Conservation (phyloP, 1,140 invertebrate species). For the Aphelinus certus region DNA sequence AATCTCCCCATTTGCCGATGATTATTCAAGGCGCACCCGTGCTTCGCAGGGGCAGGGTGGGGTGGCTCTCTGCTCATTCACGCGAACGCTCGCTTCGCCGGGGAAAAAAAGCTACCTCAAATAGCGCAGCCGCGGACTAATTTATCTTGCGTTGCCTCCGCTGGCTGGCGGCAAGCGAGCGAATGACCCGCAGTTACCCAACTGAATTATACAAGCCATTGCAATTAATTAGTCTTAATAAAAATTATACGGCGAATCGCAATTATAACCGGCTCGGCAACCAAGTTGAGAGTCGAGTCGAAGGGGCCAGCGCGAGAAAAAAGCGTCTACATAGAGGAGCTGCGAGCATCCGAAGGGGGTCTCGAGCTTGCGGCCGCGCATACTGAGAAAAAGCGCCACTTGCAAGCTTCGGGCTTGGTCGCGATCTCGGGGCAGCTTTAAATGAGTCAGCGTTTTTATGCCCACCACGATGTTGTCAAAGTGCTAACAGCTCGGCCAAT, state of each 20-base stretch:
- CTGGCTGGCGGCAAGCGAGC: slow-evolving; percentile 5
- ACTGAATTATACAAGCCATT: slow-evolving; percentile 61
- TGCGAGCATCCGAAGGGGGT: slow-evolving; percentile 31
- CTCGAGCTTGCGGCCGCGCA: slow-evolving; percentile 33
- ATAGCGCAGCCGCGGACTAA: slow-evolving; percentile 41
- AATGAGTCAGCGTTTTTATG: slow-evolving; percentile 69
- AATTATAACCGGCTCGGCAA: slow-evolving; percentile 53
- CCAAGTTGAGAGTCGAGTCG: not conserved
- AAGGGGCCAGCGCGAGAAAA: slow-evolving; percentile 3
- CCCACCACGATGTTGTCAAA: slow-evolving; percentile 64
- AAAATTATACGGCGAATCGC: slow-evolving; percentile 62
- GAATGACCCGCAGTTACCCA: slow-evolving; percentile 45
- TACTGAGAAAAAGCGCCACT: slow-evolving; percentile 10
- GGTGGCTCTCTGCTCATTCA: slow-evolving; percentile 14
- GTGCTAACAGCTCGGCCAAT: slow-evolving; percentile 65
- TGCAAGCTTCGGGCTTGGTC: slow-evolving; percentile 8
- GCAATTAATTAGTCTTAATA: slow-evolving; percentile 67
- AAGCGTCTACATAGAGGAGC: slow-evolving; percentile 7
- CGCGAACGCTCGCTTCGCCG: slow-evolving; percentile 20
- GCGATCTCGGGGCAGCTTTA: slow-evolving; percentile 66
- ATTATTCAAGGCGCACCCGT: slow-evolving; percentile 6
- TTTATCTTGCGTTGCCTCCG: slow-evolving; percentile 47
- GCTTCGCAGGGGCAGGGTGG: not conserved
- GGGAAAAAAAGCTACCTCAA: not conserved
- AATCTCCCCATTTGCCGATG: not conserved